These are phyloP conservation scores for Archips xylosteana DNA, from an alignment of 2,888 invertebrate species.

Conservation along the genomic window DNA sequence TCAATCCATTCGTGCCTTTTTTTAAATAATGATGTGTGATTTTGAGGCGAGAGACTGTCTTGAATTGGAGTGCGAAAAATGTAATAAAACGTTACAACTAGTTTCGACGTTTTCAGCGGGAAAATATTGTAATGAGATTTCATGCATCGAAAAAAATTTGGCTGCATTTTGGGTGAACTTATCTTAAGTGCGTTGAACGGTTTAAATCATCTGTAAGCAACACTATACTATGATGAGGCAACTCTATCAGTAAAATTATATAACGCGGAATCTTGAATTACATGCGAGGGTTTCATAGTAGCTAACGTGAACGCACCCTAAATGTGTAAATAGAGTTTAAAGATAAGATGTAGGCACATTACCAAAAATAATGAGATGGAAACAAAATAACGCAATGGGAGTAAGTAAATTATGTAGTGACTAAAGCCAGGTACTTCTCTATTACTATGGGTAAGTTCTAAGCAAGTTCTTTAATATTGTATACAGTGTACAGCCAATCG, in stretches of 20 bases:
- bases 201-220: no score
- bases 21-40: no score
- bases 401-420: conserved; percentile 24
- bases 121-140: no score
- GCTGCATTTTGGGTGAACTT: no score
- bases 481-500: background rate
- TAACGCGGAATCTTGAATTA: background rate
- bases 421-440: background rate
- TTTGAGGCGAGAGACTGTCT: no score
- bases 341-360: background rate
- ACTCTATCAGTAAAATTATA: background rate
- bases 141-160: no score
- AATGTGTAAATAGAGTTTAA: conserved; percentile 6
- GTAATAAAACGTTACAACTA: no score
- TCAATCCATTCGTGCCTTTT: no score
- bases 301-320: background rate
- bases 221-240: background rate
- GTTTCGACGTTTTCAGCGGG: no score
- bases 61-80: no score
- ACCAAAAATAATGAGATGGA: background rate
- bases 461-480: background rate
- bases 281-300: conserved; percentile 2
- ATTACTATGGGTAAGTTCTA: no score
- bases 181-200: no score
- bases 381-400: background rate